Evolutionary conservation across 2,888 invertebrate species (phyloP), one percentile per base, ranked within the genome.

Genomic region (Eupithecia centaureata): DNA sequence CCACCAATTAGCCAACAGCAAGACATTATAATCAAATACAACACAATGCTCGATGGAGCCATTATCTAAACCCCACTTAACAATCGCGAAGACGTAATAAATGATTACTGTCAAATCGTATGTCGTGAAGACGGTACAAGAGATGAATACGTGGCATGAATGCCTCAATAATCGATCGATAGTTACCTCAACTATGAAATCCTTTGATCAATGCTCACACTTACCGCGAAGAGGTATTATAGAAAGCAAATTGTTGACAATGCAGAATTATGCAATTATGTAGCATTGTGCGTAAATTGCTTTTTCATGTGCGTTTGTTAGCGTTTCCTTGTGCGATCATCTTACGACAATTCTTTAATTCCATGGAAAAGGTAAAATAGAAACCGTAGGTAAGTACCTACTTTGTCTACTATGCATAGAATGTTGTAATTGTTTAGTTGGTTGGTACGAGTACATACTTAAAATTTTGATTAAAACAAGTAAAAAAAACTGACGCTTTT

Each of bases 221-320:
- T 76, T 32, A 32, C 12, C 57, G 10, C 30, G 57, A 57, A 57
- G 28, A n/a, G 56, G 18, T 18, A 57, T 18, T 5, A 81, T 85
- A 86, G 83, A 87, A 89, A 87, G 88, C 79, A 80, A 85, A 83
- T 80, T 82, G 85, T 85, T 86, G 87, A 87, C 86, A 86, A 86
- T 84, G 79, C 79, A 72, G 73, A 72, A 78, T 89, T 89, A 86
- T 86, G 83, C 84, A 89, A 90, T 88, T 85, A 80, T 76, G 71
- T 77, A 67, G 77, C 76, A 86, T 88, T 87, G 86, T 88, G 79
- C 71, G 80, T 82, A 78, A 78, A 81, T 79, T 77, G 76, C 76
- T 74, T 72, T 79, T 80, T 82, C 76, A 76, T 73, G 69, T 77
- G 66, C 72, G 74, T 73, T 72, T 75, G 74, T 75, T 73, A 74